phyloP scores from a whole-genome alignment of 2,888 invertebrate genomes.

The Agrochola macilenta region DNA sequence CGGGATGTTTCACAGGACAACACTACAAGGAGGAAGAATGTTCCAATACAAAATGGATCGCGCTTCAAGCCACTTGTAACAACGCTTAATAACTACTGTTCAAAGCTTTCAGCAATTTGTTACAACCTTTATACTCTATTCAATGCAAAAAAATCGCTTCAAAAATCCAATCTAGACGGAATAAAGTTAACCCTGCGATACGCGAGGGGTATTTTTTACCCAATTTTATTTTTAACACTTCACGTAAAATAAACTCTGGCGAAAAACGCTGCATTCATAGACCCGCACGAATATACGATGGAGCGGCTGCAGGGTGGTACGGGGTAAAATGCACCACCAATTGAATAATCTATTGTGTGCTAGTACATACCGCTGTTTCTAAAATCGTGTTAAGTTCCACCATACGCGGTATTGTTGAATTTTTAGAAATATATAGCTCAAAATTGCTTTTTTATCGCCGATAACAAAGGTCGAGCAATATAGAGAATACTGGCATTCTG shows the following conservation, averaged over 20 bases:
- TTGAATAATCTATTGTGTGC: slow-evolving; percentile 83
- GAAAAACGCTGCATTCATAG: slow-evolving; percentile 71
- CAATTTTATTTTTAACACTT: slow-evolving; percentile 72
- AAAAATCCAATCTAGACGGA: slow-evolving; percentile 59
- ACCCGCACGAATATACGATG: slow-evolving; percentile 69
- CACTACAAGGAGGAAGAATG: slow-evolving; percentile 6
- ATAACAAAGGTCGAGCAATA: slow-evolving; percentile 29
- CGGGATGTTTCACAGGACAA: neutral
- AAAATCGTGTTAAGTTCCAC: slow-evolving; percentile 42
- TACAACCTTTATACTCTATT: slow-evolving; percentile 35
- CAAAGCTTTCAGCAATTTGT: slow-evolving; percentile 42
- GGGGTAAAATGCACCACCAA: slow-evolving; percentile 78
- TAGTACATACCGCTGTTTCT: slow-evolving; percentile 50
- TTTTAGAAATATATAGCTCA: slow-evolving; percentile 18
- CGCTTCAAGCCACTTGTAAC: slow-evolving; percentile 31
- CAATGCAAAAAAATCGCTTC: slow-evolving; percentile 49
- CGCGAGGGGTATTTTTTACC: slow-evolving; percentile 59
- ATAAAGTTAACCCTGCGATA: slow-evolving; percentile 62
- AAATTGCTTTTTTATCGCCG: slow-evolving; percentile 32
- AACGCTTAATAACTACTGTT: slow-evolving; percentile 30
- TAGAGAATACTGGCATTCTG: neutral
- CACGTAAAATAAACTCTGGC: slow-evolving; percentile 66
- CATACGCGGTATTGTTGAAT: slow-evolving; percentile 4
- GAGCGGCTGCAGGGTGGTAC: slow-evolving; percentile 61
- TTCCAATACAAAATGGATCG: slow-evolving; percentile 20